Evolutionary conservation across 2,797 vertebrate genomes (phyloP).

Genomic region (Artibeus lituratus): DNA sequence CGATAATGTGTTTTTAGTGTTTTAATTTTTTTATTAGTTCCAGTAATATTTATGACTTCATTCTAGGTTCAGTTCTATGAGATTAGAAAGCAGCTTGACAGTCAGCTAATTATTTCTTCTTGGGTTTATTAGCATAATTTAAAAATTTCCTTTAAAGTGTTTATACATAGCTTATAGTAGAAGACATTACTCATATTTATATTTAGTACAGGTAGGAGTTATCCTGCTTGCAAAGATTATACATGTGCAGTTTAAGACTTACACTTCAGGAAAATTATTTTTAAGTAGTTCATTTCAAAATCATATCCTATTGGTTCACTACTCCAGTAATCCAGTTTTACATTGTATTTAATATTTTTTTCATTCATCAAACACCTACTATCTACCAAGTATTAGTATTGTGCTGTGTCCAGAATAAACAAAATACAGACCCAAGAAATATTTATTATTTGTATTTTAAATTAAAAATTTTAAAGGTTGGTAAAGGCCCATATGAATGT

Average conservation of each 20-base stretch:
- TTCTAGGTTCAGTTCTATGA: conserved; percentile 23
- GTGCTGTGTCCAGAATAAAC: background rate
- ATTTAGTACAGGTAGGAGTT: background rate
- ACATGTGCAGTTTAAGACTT: background rate
- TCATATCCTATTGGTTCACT: background rate
- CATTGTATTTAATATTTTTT: background rate
- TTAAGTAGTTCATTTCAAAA: background rate
- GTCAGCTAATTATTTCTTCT: background rate
- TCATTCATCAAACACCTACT: background rate
- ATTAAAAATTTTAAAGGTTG: background rate
- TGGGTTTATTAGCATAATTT: background rate
- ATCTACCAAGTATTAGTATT: background rate
- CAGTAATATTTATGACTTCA: background rate
- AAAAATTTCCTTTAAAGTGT: background rate
- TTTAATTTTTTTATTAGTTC: conserved; percentile 11
- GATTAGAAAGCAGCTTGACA: conserved; percentile 19
- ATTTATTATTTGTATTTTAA: background rate
- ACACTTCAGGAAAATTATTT: background rate
- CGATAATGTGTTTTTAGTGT: background rate
- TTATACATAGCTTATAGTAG: background rate
- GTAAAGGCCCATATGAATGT: background rate
- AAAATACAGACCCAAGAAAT: background rate
- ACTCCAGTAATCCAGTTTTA: background rate
- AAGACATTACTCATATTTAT: background rate
- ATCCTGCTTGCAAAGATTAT: background rate